These are phyloP conservation scores for Zaprionus ghesquierei DNA, from an alignment of 1,140 invertebrate species.

Conservation along the genomic window DNA sequence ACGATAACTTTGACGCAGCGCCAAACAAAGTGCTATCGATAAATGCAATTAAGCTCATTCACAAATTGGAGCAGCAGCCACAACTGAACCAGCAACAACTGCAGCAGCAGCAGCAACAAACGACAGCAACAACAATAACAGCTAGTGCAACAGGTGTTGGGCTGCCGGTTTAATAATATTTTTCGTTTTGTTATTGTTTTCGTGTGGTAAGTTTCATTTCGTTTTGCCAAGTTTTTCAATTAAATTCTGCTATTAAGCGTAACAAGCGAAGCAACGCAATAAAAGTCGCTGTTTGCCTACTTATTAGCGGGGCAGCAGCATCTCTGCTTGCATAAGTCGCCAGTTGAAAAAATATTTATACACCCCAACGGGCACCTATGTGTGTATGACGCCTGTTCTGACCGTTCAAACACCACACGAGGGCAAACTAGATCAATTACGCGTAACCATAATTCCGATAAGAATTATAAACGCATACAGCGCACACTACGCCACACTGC, in stretches of 20 bases:
- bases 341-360: conserved; percentile 66
- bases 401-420: background rate
- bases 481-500: background rate
- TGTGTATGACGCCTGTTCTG: conserved; percentile 2
- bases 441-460: conserved; percentile 58
- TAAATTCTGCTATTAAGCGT: background rate
- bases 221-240: conserved; percentile 1
- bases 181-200: conserved; percentile 21
- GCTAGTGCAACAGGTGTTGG: conserved; percentile 34
- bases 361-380: background rate
- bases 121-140: background rate
- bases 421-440: conserved; percentile 72
- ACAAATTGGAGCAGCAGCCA: conserved; percentile 51
- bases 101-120: background rate
- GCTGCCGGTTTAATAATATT: conserved; percentile 25
- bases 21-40: conserved; percentile 72
- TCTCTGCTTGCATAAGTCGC: conserved; percentile 55
- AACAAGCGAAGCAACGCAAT: background rate
- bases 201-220: conserved; percentile 57
- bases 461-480: conserved; percentile 13
- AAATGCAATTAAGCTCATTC: conserved; percentile 64
- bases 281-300: conserved; percentile 44
- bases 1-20: conserved; percentile 63
- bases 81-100: conserved; percentile 16
- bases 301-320: conserved; percentile 59